Evolutionary conservation across 2,797 vertebrate species (phyloP).

Genomic region (Morus bassanus): DNA sequence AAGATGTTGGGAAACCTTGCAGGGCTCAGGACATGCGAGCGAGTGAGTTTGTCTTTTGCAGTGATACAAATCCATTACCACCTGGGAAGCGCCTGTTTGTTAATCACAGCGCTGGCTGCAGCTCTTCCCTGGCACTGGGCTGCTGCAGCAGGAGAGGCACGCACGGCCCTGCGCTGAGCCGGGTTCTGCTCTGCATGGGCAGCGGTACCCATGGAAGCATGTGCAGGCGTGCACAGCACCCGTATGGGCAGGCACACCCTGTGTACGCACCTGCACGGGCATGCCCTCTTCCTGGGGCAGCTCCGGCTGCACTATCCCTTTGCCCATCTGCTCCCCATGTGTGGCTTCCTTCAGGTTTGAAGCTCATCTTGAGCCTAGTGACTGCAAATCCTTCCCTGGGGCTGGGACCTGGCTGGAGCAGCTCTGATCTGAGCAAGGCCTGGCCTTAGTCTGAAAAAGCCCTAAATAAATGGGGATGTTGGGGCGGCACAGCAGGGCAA

Average conservation of each 20-base stretch:
- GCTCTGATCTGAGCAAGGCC: not conserved
- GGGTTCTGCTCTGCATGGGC: not conserved
- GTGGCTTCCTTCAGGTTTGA: not conserved
- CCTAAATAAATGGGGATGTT: not conserved
- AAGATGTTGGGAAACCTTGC: not conserved
- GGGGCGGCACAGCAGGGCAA: not conserved
- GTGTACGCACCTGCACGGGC: too few species aligned
- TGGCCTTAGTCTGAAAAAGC: fast-evolving
- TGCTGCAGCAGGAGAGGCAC: not conserved
- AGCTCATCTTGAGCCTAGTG: not conserved
- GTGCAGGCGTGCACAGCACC: not conserved
- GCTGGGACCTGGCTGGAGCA: not conserved
- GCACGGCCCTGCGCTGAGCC: fast-evolving
- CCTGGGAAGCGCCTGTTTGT: not conserved
- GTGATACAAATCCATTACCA: not conserved
- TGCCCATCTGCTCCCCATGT: fast-evolving
- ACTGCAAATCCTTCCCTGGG: not conserved
- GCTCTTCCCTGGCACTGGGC: not conserved
- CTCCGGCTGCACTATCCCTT: not conserved
- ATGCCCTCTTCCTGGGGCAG: not conserved
- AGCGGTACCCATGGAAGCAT: fast-evolving
- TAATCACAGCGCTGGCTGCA: not conserved
- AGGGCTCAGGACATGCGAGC: not conserved
- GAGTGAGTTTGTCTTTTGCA: not conserved
- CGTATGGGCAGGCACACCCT: fast-evolving